Evolutionary conservation across 2,797 vertebrate genomes (phyloP).

Genomic region (Acipenser transmontanus): DNA sequence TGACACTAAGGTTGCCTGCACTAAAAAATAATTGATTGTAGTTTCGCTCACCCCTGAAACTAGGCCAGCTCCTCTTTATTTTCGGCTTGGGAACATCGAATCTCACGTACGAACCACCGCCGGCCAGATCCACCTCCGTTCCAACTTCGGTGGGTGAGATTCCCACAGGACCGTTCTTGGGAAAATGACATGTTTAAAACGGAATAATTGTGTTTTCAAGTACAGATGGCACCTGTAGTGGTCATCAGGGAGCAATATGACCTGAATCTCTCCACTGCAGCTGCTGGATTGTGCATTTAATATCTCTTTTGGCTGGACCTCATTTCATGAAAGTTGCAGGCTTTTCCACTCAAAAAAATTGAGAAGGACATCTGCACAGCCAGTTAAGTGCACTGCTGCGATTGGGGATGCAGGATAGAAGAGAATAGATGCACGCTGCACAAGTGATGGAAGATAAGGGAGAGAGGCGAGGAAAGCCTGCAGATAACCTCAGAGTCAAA

Average conservation of each 20-base stretch:
- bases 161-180: slow-evolving; percentile 46
- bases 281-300: neutral
- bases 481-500: slow-evolving; percentile 10
- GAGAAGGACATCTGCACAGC: neutral
- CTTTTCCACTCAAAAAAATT: neutral
- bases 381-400: neutral
- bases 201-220: neutral
- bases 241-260: neutral
- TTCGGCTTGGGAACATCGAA: slow-evolving; percentile 78
- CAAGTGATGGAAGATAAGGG: slow-evolving; percentile 4
- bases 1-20: too few species aligned
- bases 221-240: neutral
- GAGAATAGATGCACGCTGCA: neutral
- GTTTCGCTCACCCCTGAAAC: slow-evolving; percentile 65
- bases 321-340: neutral
- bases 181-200: neutral
- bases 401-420: neutral
- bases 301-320: neutral
- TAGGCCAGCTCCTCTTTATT: slow-evolving; percentile 80
- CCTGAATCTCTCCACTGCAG: neutral
- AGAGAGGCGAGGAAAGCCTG: neutral
- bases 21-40: too few species aligned
- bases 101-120: slow-evolving; percentile 72
- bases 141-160: slow-evolving; percentile 55
- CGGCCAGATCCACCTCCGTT: slow-evolving; percentile 53